A percentile compares a stretch with the other conserved stretches of the same genome.
These are phyloP conservation scores for Coecobrya sp. DNA, from an alignment of 2,888 invertebrate species.

Conservation along the genomic window DNA sequence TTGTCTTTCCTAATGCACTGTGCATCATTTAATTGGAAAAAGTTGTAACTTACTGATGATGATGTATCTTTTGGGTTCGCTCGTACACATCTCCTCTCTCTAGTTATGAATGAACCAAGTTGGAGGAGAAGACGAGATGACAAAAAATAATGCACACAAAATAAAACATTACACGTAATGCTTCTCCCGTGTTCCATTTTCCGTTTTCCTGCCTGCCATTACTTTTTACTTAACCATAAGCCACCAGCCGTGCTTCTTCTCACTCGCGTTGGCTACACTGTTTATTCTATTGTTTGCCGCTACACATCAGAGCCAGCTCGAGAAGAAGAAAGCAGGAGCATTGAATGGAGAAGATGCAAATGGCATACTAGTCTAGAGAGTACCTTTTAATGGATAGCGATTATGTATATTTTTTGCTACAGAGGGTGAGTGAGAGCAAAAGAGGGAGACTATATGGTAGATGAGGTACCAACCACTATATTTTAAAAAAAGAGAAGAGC, in stretches of 20 bases:
- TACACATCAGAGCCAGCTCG: background rate
- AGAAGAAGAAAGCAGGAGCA: background rate
- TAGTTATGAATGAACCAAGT: background rate
- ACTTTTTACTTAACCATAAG: conserved; percentile 74
- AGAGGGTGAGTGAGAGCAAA: background rate
- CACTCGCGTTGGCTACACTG: conserved; percentile 11
- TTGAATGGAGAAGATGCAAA: conserved; percentile 12
- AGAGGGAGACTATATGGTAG: background rate
- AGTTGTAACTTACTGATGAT: background rate
- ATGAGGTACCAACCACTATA: background rate
- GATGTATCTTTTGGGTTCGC: background rate
- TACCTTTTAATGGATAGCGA: conserved; percentile 49
- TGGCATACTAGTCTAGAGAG: conserved; percentile 26
- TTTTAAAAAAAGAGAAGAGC: conserved; percentile 2
- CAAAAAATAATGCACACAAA: background rate
- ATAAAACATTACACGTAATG: background rate
- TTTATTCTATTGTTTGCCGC: background rate
- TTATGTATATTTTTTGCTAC: conserved; percentile 40
- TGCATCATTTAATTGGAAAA: conserved; percentile 31
- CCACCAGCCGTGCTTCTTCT: conserved; percentile 55
- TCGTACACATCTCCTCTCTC: too few relatives aligned
- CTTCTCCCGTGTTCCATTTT: background rate
- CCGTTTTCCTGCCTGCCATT: conserved; percentile 9
- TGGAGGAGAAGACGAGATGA: background rate
- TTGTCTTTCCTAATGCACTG: conserved; percentile 52